Evolutionary conservation across 2,113 vertebrate genomes (phyloP), one percentile per base, ranked within the genome.

Genomic region (Chlorodrepanis virens): DNA sequence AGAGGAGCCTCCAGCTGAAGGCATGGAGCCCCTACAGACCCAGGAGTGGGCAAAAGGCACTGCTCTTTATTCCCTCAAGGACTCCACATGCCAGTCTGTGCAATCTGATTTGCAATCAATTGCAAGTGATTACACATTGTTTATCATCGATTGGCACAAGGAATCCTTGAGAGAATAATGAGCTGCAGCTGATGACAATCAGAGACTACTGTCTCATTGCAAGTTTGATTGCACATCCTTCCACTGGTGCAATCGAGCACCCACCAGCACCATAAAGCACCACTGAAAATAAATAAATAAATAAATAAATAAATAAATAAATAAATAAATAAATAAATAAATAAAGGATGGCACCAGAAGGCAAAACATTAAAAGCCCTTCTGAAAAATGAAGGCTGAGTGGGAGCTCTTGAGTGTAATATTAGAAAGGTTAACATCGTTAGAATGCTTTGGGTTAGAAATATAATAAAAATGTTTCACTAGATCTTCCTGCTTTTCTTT

Each of bases 141-240:
- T 98, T 98, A 96, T 97, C 95, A 96, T 97, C 96, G 96, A 98
- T 98, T 96, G 97, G 97, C 98, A 97, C 68, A 74, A 97, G 97
- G 98, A 96, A 98, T 97, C 97, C 97, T 97, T 98, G 97, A 96
- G 89, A 89, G 97, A 98, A 98, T 98, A 98, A 98, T 98, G 97
- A 98, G 97, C 97, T 98, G 97, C 98, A 98, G 98, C 98, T 98
- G 98, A 98, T 94, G 97, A 98, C 98, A 98, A 98, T 98, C 97
- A 97, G 97, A 97, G 97, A 98, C 97, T 98, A 98, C 97, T 98
- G 96, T 97, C 96, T 96, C 88, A 86, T 97, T 96, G 96, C 87
- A 64, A 96, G 96, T 95, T 94, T 97, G 97, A 97, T 97, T 93
- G 95, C 96, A 91, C 80, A 78, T 97, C 97, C 97, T 84, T 97